These are phyloP conservation scores for Bubo scandiacus DNA, from an alignment of 2,113 vertebrate species.

Conservation along the genomic window DNA sequence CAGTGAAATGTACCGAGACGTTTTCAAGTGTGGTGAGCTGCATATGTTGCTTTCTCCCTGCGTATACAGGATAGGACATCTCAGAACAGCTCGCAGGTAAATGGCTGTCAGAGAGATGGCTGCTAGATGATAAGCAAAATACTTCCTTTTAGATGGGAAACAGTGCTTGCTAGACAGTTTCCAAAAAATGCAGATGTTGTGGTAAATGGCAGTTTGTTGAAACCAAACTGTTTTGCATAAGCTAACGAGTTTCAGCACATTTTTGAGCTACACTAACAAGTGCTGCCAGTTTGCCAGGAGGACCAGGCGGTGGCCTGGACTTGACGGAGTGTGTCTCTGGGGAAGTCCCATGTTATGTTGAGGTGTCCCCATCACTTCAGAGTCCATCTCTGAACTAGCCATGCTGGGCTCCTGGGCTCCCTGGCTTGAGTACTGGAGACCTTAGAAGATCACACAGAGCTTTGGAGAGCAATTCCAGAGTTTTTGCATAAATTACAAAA, in stretches of 20 bases:
- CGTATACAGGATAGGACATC: not conserved
- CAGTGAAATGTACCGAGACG: accelerated
- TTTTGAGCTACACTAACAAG: not conserved
- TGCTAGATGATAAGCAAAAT: not conserved
- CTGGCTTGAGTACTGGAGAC: not conserved
- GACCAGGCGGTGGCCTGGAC: not conserved
- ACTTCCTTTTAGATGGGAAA: not conserved
- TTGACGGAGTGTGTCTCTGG: not conserved
- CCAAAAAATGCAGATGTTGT: not conserved
- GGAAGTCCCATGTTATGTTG: accelerated
- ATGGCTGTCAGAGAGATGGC: not conserved
- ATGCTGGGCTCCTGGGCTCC: accelerated
- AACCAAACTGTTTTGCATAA: not conserved
- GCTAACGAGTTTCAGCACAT: not conserved
- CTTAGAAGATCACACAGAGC: not conserved
- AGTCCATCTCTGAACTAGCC: not conserved
- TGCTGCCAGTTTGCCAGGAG: not conserved
- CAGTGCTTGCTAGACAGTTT: not conserved
- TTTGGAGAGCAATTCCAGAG: not conserved
- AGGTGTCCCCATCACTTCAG: not conserved
- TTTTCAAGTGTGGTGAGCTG: not conserved
- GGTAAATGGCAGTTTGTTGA: not conserved
- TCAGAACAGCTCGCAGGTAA: not conserved
- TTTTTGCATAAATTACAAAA: not conserved
- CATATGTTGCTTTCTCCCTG: not conserved